Evolutionary conservation across 64 coral and sea anemone genomes (phyloP), one percentile per base, ranked within the genome.

Genomic region (Exaiptasia diaphana): DNA sequence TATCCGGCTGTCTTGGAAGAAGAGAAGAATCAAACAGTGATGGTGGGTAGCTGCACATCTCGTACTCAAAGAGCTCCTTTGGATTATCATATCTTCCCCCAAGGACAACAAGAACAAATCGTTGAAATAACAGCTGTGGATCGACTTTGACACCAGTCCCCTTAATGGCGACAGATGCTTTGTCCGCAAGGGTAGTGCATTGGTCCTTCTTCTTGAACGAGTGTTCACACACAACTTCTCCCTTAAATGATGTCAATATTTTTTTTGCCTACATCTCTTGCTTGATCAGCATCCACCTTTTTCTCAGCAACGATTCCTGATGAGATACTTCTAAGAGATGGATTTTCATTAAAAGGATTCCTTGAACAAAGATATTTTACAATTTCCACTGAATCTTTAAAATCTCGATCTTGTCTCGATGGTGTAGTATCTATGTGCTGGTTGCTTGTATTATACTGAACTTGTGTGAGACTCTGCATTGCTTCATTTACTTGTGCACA

Each of bases 141-240:
- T 73, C 68, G 17, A 73, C 18, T 41, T 73, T 31, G 2, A 73
- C 34, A 0, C 8, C 24, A 11, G 37, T 48, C 4, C 42, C 46
- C 15, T 33, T 55, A 7, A 76, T 40, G 12, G 23, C 21, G 10
- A 76, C 73, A 29, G 44, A 24, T 8, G 44, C 26, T 25, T 76
- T 76, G 29, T 30, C 35, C 6, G 73, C 46, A 12, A 76, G 46
- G 22, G 44, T 76, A 26, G 30, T 36, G 9, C 30, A 42, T 55
- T 76, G 73, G 22, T 76, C 73, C 30, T 76, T 76, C 49, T 44
- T 54, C 32, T 40, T 31, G 25, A 76, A 76, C 11, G 73, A 53
- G 14, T 76, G 73, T 28, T 76, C 73, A 76, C 54, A 14, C 0
- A 56, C 46, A 17, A 40, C 31, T 48, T 53, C 54, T 30, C 46